Base-by-base conservation (phyloP, 2,888 invertebrate genomes). In the Ennomos quercinarius region DNA sequence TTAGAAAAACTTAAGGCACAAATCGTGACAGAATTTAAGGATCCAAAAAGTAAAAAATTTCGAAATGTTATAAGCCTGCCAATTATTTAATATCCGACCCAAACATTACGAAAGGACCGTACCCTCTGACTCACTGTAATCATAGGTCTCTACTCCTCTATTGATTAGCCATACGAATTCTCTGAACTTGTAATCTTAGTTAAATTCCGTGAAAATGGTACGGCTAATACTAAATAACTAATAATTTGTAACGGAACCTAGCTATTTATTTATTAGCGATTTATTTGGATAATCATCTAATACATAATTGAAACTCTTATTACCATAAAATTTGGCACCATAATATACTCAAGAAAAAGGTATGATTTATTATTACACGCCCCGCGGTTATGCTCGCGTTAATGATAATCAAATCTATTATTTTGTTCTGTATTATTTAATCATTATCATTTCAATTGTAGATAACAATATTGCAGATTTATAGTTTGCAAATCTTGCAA, bases 151-250 rank as follows among this genome's bases (percentile, higher is more conserved):
- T 74, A 80, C 61, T 56, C 81, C 61, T 56, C 81, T 80, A 83
- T 82, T 83, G 84, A 84, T 82, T 78, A 77, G 71, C 77, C 77
- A 36, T 40, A 71, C 73, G 68, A 68, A 71, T 83, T 87, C 85
- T 74, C 61, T 77, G 83, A 84, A 85, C 81, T 80, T 79, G 79
- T 78, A 81, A 74, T 61, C 55, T 64, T 60, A 59, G 62, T 69
- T 59, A 67, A 68, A 68, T 79, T 83, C 81, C 74, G 73, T 73
- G 81, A 71, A 73, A 77, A 74, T 68, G 66, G 34, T 67, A 55
- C 58, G 49, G 53, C 43, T 37, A 79, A 75, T 66, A 55, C 59
- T 46, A n/a, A 53, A 43, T 37, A 79, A 75, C 74, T 72, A 67
- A 53, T 75, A 57, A 75, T 78, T 78, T 76, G 62, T 67, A 57